Conservation (phyloP, 2,113 vertebrate genomes). For the Onychostruthus taczanowskii region DNA sequence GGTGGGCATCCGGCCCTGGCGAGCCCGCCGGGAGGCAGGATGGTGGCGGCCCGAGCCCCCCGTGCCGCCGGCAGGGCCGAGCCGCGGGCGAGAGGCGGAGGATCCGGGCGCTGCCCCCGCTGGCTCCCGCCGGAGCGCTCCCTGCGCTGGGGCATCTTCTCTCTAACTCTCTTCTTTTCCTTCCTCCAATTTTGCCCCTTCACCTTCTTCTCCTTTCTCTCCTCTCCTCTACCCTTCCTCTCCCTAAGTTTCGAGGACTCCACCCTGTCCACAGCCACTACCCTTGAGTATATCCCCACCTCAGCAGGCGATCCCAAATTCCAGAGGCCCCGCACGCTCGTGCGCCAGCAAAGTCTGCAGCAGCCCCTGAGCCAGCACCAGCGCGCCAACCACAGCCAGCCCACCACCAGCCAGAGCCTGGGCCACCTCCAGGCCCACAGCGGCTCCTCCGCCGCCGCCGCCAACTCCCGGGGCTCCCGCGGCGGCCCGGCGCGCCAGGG, state of each 20-base stretch:
- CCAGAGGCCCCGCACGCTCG: slow-evolving; percentile 89
- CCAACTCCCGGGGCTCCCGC: slow-evolving; percentile 76
- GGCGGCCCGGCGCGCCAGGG: slow-evolving; percentile 74
- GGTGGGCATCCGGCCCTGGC: background rate
- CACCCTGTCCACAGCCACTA: slow-evolving; percentile 88
- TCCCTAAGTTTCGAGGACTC: slow-evolving; percentile 91
- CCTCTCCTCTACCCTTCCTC: slow-evolving; percentile 70
- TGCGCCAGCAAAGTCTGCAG: slow-evolving; percentile 95
- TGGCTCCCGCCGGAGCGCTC: slow-evolving; percentile 40
- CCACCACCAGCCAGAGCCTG: slow-evolving; percentile 95
- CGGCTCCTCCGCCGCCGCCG: slow-evolving; percentile 47
- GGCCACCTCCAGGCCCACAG: slow-evolving; percentile 87
- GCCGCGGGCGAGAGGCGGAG: background rate
- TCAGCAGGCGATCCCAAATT: slow-evolving; percentile 82
- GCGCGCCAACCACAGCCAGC: slow-evolving; percentile 82
- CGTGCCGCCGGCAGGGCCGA: background rate
- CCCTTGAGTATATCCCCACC: slow-evolving; percentile 92
- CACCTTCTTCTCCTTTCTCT: slow-evolving; percentile 80
- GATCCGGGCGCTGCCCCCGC: background rate
- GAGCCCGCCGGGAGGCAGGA: background rate
- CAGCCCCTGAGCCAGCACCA: slow-evolving; percentile 91
- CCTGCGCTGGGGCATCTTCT: slow-evolving; percentile 82
- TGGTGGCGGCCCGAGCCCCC: background rate
- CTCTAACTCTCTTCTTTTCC: slow-evolving; percentile 84
- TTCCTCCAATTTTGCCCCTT: slow-evolving; percentile 76